Conservation (phyloP, 2,113 vertebrate genomes). For the Sander lucioperca region DNA sequence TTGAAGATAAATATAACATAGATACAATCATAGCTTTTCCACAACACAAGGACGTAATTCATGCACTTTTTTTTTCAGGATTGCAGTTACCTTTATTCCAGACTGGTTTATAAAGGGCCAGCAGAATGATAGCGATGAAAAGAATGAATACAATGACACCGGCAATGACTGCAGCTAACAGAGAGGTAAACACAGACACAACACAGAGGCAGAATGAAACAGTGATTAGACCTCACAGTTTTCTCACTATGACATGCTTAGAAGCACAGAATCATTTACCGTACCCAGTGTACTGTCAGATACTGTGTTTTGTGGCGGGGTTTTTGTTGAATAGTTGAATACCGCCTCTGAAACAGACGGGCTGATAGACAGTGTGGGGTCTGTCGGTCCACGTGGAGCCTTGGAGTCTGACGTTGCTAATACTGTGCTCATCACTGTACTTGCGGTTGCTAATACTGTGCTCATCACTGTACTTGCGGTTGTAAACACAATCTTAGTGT, state of each 20-base stretch:
- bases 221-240: conserved; percentile 1
- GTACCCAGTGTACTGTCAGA: conserved; percentile 24
- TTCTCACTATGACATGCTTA: background rate
- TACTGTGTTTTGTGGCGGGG: background rate
- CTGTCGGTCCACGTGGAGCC: background rate
- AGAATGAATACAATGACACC: conserved; percentile 21
- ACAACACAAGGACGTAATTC: conserved; percentile 5
- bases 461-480: background rate
- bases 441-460: background rate
- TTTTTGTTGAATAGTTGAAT: background rate
- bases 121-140: conserved; percentile 20
- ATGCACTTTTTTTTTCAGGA: conserved; percentile 5
- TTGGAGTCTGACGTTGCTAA: background rate
- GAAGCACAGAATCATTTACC: conserved; percentile 1
- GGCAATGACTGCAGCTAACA: conserved; percentile 26
- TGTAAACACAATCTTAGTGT: rapidly evolving
- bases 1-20: background rate
- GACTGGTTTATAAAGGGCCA: conserved; percentile 12
- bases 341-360: background rate
- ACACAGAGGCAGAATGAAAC: conserved; percentile 1
- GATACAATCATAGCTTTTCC: conserved; percentile 1
- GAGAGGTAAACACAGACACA: conserved; percentile 32
- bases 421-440: background rate
- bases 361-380: background rate
- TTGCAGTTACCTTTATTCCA: conserved; percentile 58